Base-by-base conservation (phyloP, 2,113 vertebrate species). In the Nibea albiflora region DNA sequence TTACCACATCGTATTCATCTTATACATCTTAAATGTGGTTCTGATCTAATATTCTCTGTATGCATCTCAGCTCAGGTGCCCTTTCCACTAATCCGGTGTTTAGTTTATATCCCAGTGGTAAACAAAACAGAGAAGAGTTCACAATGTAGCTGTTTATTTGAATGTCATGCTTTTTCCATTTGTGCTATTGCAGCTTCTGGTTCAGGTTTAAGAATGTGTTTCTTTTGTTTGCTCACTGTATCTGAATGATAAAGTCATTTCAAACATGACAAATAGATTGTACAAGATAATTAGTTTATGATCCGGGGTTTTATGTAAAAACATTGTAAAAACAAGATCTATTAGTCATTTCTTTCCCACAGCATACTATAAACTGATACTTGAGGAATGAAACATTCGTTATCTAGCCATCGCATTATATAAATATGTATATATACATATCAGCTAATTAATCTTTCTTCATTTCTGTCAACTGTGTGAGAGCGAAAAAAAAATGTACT, bases 21-120 rank as follows among this genome's bases (percentile, higher is more conserved):
- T 68, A 62, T 46, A 81, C 20, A 52, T 68, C 60, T 76, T 44
- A 50, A 76, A 24, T 9, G 19, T 10, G 62, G 24, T 54, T 73
- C 12, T 53, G 47, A 76, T 85, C 42, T 75, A 28, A 79, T 63
- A 76, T 80, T 85, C 66, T 83, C 50, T 71, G 62, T 80, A 42
- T 35, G 57, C 35, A 22, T 47, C 74, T 75, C 64, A 68, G 69
- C 54, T 70, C 39, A 11, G 64, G 53, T 71, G 80, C 14, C 75
- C 75, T 66, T 69, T 61, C 53, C 63, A 67, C 72, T 71, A 78
- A 75, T 75, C 47, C 19, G 20, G 1, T 54, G 58, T 80, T 84
- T 52, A 81, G 70, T 63, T 74, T 54, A 53, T 62, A 56, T 70
- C 52, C 56, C 63, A 42, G 39, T 11, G 49, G 56, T 78, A 75